Evolutionary conservation across 2,888 invertebrate species (phyloP).

Genomic region (Dryobota labecula): DNA sequence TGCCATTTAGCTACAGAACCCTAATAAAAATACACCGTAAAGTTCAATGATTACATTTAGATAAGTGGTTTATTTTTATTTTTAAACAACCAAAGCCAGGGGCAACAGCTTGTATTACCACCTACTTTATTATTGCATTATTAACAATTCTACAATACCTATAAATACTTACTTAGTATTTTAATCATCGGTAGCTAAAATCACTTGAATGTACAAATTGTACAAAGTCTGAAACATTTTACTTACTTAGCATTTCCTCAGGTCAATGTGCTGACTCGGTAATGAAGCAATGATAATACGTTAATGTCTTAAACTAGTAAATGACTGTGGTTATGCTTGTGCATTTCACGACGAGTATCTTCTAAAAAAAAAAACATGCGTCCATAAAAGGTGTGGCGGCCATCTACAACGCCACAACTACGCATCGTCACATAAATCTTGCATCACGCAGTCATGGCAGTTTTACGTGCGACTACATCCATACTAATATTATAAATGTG

Average conservation of each 20-base stretch:
- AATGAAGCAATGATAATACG: conserved; percentile 20
- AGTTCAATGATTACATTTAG: no score
- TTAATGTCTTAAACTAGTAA: conserved; percentile 16
- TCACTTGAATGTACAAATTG: conserved; percentile 27
- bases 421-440: no score
- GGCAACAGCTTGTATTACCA: neutral
- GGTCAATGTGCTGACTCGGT: conserved; percentile 32
- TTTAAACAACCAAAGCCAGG: neutral
- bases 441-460: no score
- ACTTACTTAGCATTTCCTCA: conserved; percentile 34
- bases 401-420: no score
- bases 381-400: no score
- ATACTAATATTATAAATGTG: no score
- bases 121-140: conserved; percentile 9
- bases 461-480: no score
- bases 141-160: conserved; percentile 7
- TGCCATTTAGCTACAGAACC: no score
- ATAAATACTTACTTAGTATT: conserved; percentile 13
- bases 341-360: neutral
- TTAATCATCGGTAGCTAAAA: conserved; percentile 20
- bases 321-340: conserved; percentile 11
- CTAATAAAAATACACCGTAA: no score
- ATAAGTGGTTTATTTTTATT: no score
- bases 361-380: neutral
- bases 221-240: conserved; percentile 44